These are phyloP conservation scores for Laspeyria flexula DNA, from an alignment of 2,888 invertebrate genomes.

Conservation along the genomic window DNA sequence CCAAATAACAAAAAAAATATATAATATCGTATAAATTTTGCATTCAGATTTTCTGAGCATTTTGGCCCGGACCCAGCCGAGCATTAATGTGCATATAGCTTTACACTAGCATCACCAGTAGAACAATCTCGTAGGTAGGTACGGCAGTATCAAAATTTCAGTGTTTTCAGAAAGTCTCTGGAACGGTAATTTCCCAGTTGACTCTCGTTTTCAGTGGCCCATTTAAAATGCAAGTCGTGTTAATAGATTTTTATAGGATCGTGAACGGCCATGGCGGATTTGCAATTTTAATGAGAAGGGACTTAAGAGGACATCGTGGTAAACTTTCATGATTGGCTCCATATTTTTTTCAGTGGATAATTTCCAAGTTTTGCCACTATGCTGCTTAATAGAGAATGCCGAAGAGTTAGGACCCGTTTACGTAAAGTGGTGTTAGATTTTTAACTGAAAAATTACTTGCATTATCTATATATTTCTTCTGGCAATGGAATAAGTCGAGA, in stretches of 20 bases:
- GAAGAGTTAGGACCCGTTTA: neutral
- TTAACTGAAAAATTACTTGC: too few species aligned
- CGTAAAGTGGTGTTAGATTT: too few species aligned
- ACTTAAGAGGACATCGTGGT: neutral
- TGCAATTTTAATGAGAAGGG: conserved; percentile 14
- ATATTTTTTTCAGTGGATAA: neutral
- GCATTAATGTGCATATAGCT: neutral
- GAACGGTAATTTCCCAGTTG: conserved; percentile 44
- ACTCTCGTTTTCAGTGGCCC: conserved; percentile 25
- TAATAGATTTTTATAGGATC: conserved; percentile 22
- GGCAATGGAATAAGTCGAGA: too few species aligned
- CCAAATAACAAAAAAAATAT: too few species aligned
- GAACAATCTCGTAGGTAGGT: conserved; percentile 6
- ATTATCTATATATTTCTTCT: too few species aligned
- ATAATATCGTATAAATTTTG: too few species aligned
- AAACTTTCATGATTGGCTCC: conserved; percentile 10
- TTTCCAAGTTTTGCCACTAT: neutral
- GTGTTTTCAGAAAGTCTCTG: conserved; percentile 24
- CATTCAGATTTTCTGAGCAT: too few species aligned
- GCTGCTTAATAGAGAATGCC: neutral
- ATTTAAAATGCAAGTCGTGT: conserved; percentile 22
- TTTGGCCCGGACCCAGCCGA: neutral
- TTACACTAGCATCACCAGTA: neutral
- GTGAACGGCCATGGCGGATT: conserved; percentile 12
- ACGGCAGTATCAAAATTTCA: conserved; percentile 45